Evolutionary conservation across 2,113 vertebrate genomes (phyloP), one percentile per base, ranked within the genome.

Genomic region (Oryzias curvinotus): DNA sequence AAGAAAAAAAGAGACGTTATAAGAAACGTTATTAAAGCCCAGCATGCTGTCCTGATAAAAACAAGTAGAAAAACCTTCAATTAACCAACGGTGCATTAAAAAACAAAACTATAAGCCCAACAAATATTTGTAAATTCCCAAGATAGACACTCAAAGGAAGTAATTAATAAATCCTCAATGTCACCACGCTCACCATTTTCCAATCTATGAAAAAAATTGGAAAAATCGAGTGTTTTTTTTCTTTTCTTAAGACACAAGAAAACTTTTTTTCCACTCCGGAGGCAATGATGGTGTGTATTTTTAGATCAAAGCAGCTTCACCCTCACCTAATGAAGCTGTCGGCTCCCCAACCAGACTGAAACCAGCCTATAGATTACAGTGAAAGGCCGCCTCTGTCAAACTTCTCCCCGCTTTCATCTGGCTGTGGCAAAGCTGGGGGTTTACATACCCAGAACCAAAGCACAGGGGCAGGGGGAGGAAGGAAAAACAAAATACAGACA

Each of bases 261-360:
- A 85, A 81, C 76, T 86, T 78, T 84, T 80, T 46, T 81, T 71
- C 59, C 62, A 71, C 77, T 86, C 73, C 67, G 59, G 78, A 83
- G 82, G 76, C 71, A 23, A 71, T 68, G 73, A 77, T 65, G 61
- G 53, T 59, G 62, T 67, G 48, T 88, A 90, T 89, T 88, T 91
- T 89, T 90, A 90, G 88, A 89, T 89, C 82, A 91, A 90, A 91
- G 86, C 73, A 49, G 49, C 77, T 18, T 56, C 69, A 66, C 59
- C 65, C 58, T 65, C 80, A 79, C 82, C 77, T 87, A 91, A 92
- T 90, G 88, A 89, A 90, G 80, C 78, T 80, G 86, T 87, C 78
- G 59, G 65, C 80, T 80, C 77, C 67, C 82, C 3, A 78, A 81
- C 85, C 83, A 71, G 70, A 82, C 70, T 66, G 71, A 77, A 86